Evolutionary conservation across 2,888 invertebrate genomes (phyloP).

Genomic region (Calameuta pallipes): DNA sequence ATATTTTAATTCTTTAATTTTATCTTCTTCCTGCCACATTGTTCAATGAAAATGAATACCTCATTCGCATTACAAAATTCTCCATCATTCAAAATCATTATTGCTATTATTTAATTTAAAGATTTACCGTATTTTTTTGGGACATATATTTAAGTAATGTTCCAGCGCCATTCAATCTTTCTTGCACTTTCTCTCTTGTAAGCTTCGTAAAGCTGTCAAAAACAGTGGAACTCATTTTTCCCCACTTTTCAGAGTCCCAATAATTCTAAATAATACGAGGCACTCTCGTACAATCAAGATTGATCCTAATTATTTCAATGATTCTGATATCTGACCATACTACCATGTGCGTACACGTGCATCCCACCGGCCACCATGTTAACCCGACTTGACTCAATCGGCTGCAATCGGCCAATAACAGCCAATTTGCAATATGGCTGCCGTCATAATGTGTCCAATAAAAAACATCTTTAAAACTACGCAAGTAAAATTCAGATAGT

Average conservation of each 20-base stretch:
- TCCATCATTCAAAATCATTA: not conserved
- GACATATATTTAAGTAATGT: conserved; percentile 64
- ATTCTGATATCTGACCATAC: not conserved
- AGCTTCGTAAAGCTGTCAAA: conserved; percentile 67
- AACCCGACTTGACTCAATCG: conserved; percentile 9
- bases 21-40: conserved; percentile 67
- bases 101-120: conserved; percentile 8
- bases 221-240: conserved; percentile 57
- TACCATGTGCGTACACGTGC: conserved; percentile 24
- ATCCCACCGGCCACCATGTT: conserved; percentile 24
- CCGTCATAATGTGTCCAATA: too few species aligned
- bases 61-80: conserved; percentile 1
- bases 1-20: conserved; percentile 73
- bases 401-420: not conserved
- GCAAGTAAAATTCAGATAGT: too few species aligned
- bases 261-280: conserved; percentile 23
- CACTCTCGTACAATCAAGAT: not conserved
- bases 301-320: too few species aligned
- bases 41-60: conserved; percentile 10
- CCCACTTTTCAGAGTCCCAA: conserved; percentile 41
- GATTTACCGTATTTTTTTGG: conserved; percentile 62
- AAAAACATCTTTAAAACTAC: too few species aligned
- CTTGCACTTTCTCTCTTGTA: conserved; percentile 58
- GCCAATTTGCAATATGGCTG: too few species aligned
- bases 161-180: conserved; percentile 63